Evolutionary conservation across 2,797 vertebrate genomes (phyloP), one percentile per base, ranked within the genome.

Genomic region (Acipenser oxyrinchus): DNA sequence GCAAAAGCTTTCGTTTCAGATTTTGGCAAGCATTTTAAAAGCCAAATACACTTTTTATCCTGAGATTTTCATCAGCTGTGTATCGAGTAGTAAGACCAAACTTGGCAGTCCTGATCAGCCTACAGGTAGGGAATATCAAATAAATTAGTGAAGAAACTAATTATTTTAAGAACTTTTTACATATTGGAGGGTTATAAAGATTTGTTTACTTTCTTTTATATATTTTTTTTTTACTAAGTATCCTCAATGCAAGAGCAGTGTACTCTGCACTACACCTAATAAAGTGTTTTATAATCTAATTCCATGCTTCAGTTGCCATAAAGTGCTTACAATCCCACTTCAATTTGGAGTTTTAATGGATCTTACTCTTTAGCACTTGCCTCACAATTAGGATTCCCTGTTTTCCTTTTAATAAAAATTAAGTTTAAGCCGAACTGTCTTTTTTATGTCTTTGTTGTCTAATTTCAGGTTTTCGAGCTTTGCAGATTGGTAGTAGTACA

Each of bases 211-310:
- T 77, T 81, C 78, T 84, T 86, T 82, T n/a, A n/a, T n/a, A n/a
- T n/a, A 84, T 86, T 78, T 86, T 85, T 85, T 79, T 71, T 62
- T 73, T 81, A 82, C 74, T 77, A 75, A 81, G 84, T 77, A 74
- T 76, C 78, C 69, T 59, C 68, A 78, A 72, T 52, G 67, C 77
- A 78, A 78, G 76, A 77, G 72, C 73, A 68, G 77, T 75, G 77
- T 79, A 77, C 79, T 82, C 83, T 85, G 82, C 84, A 85, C 88
- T 90, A 86, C 84, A 86, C 84, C 86, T 89, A 89, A 88, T 89
- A 89, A 89, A 82, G 86, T 89, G 88, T 89, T 86, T 88, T 89
- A 87, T 89, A 87, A 87, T 88, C 89, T 87, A 87, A 89, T 91
- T 91, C 88, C 85, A 90, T 85, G 89, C 86, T 90, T 89, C 84